Base-by-base conservation (phyloP, 2,797 vertebrate genomes). In the Helarctos malayanus region DNA sequence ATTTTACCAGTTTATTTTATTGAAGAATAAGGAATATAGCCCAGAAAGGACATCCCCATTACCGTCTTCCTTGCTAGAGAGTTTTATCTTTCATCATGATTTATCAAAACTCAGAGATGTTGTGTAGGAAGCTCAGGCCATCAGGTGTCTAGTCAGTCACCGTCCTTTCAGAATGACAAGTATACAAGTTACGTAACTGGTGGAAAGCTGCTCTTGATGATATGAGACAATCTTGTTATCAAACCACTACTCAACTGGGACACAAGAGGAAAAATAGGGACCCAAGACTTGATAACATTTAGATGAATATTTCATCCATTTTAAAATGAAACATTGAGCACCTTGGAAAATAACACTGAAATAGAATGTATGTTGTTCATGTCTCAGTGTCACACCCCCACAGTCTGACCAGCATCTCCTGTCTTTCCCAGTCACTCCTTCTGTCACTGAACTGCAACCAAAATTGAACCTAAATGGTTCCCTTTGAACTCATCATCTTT, bases 21-120 rank as follows among this genome's bases (percentile, higher is more conserved):
- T 84, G 71, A 47, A 65, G 86, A 83, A n/a, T 75, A 88, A 88
- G 49, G 15, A 82, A 61, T 45, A 29, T 27, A 41, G 16, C 59
- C 25, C 57, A 19, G 32, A 59, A 47, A 35, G 3, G 23, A 79
- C 32, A 61, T 61, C 73, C 73, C 12, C 41, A 5, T 73, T 78
- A 85, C 14, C 73, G 54, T 71, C 38, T 57, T 57, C 23, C 25
- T 49, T 73, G 12, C 47, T 45, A 41, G 23, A 14, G 2, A 29
- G n/a, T 49, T 82, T 81, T 95, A 54, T 61, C 35, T 92, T 88
- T 83, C 78, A 63, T 56, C 84, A 9, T 59, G n/a, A 68, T 52
- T 59, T 89, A 52, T 41, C n/a, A 63, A 10, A 54, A 29, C 47
- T 38, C 29, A 61, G 25, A 35, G 21, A 27, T 54, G 6, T 18